Conservation (phyloP, 2,797 vertebrate genomes). For the Thunnus albacares region DNA sequence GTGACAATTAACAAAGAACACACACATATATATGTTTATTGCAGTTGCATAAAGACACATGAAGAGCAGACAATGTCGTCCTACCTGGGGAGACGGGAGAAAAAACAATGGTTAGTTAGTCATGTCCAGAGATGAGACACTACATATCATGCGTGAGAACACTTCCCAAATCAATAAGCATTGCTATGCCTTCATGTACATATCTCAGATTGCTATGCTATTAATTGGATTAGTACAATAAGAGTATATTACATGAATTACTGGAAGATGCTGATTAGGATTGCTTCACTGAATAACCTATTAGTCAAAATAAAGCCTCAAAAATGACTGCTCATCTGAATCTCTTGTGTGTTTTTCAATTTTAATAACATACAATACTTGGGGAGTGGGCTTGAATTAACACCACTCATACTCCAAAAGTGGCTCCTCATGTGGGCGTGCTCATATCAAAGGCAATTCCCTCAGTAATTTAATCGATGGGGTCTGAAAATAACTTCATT, state of each 20-base stretch:
- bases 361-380: constrained; percentile 31
- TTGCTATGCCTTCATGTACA: constrained; percentile 16
- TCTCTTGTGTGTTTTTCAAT: constrained; percentile 45
- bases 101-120: constrained; percentile 87
- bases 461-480: constrained; percentile 86
- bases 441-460: constrained; percentile 85
- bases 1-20: constrained; percentile 93
- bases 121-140: constrained; percentile 31
- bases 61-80: constrained; percentile 44
- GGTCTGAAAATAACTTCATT: constrained; percentile 87
- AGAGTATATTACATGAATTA: constrained; percentile 30
- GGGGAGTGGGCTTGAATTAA: constrained; percentile 77
- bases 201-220: constrained; percentile 5
- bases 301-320: constrained; percentile 36
- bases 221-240: constrained; percentile 43
- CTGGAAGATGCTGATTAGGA: constrained; percentile 17
- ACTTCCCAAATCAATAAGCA: constrained; percentile 1
- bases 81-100: constrained; percentile 90
- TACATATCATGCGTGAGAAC: constrained; percentile 17
- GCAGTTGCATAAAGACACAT: constrained; percentile 42
- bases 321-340: constrained; percentile 31
- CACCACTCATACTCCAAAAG: constrained; percentile 85
- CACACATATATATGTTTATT: constrained; percentile 71
- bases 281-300: constrained; percentile 22
- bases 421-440: constrained; percentile 73